A percentile compares a stretch with the other conserved stretches of the same genome.
phyloP scores from a whole-genome alignment of 2,888 invertebrate species.

The Alviniconcha strummeri region DNA sequence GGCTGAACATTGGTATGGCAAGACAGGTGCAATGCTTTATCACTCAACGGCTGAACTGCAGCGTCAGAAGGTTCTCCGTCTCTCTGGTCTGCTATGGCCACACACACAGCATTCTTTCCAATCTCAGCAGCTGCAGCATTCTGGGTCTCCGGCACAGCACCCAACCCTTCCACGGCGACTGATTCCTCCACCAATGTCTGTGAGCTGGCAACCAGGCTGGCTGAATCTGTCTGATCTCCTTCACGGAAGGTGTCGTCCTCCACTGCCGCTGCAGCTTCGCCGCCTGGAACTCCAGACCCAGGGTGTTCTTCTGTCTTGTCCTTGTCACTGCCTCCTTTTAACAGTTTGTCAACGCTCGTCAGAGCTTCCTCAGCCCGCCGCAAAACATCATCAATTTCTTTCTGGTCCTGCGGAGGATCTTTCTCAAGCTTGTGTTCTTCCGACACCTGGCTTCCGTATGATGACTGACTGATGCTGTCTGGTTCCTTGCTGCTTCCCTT shows the following conservation, averaged over 20 bases:
- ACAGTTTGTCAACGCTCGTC: constrained; percentile 23
- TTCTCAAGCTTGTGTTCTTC: constrained; percentile 21
- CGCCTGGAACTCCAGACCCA: no score
- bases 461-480: constrained; percentile 40
- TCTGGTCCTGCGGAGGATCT: not conserved
- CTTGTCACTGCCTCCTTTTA: not conserved
- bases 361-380: constrained; percentile 34
- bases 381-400: constrained; percentile 19
- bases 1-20: no score
- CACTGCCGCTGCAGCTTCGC: not conserved
- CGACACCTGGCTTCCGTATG: constrained; percentile 32
- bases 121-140: no score
- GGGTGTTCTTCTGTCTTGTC: no score
- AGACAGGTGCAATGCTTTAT: no score
- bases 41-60: not conserved
- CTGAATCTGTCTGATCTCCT: not conserved
- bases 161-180: no score
- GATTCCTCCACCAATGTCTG: not conserved
- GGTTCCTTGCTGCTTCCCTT: constrained; percentile 32
- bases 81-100: no score
- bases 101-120: no score
- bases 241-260: not conserved
- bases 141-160: no score
- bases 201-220: not conserved
- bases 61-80: no score